Percentiles rank a stretch among this genome's conserved stretches.
phyloP scores from a whole-genome alignment of 2,113 vertebrate species.

The Xenus cinereus region DNA sequence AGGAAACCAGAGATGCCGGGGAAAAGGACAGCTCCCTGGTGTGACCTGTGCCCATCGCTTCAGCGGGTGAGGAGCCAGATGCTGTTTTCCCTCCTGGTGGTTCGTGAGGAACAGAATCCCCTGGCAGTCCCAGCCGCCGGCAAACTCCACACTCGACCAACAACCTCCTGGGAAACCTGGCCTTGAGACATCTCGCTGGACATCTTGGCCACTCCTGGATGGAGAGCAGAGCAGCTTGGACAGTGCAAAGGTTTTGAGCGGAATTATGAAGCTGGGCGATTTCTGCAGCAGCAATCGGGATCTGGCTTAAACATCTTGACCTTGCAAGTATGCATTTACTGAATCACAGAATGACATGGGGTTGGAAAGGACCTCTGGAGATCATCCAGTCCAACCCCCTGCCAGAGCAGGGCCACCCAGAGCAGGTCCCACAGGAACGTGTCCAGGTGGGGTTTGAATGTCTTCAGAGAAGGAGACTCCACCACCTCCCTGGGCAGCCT shows the following conservation, averaged over 20 bases:
- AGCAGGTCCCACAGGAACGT: too few species aligned
- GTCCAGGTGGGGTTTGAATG: too few species aligned
- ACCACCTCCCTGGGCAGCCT: too few species aligned
- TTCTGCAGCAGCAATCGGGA: background rate
- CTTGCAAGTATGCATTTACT: rapidly evolving
- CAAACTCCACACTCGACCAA: background rate
- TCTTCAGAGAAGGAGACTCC: too few species aligned
- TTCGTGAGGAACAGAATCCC: background rate
- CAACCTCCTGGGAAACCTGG: background rate
- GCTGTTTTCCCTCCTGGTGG: background rate
- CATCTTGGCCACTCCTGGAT: rapidly evolving
- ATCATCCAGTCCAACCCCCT: too few species aligned
- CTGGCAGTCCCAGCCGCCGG: background rate
- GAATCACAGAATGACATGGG: too few species aligned
- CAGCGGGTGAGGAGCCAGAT: background rate
- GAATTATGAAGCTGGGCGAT: rapidly evolving
- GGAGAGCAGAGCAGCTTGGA: background rate
- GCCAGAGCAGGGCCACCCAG: too few species aligned
- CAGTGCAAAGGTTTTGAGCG: background rate
- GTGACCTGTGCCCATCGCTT: background rate
- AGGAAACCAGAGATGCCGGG: background rate
- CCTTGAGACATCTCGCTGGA: background rate
- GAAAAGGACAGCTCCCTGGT: background rate
- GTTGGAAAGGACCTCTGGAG: too few species aligned
- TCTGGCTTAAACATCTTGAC: background rate